Evolutionary conservation across 2,797 vertebrate genomes (phyloP).

Genomic region (Thalassophryne amazonica): DNA sequence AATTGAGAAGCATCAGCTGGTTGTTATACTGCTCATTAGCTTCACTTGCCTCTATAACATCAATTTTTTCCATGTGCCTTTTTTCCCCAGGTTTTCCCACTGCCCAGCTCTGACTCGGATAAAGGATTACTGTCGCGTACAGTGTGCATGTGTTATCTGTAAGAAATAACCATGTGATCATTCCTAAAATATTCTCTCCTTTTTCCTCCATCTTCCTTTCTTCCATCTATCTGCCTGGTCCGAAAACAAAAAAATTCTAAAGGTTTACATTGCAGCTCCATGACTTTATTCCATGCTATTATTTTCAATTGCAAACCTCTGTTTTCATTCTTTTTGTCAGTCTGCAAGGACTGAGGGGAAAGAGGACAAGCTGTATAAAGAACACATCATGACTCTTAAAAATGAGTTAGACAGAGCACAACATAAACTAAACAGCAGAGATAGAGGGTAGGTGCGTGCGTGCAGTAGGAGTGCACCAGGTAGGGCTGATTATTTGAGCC

Average conservation of each 20-base stretch:
- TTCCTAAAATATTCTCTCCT: neutral
- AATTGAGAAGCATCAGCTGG: constrained; percentile 7
- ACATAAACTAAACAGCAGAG: neutral
- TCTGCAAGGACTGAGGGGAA: neutral
- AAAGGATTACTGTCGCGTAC: constrained; percentile 5
- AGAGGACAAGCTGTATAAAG: neutral
- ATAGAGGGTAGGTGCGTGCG: neutral
- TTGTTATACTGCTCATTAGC: neutral
- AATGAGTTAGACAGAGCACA: constrained; percentile 2
- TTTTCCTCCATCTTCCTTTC: neutral
- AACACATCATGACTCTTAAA: too few relatives aligned
- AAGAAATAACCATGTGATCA: constrained; percentile 6
- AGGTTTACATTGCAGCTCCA: neutral
- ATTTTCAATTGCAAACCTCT: constrained; percentile 6
- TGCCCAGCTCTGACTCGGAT: neutral
- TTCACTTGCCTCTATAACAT: neutral
- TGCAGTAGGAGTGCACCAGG: too few relatives aligned
- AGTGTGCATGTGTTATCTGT: neutral
- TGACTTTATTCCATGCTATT: constrained; percentile 5
- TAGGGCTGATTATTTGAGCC: too few relatives aligned
- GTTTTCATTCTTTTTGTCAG: neutral
- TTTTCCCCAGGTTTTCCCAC: neutral
- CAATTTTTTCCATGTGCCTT: neutral
- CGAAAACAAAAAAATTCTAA: constrained; percentile 5
- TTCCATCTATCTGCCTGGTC: neutral